Conservation (phyloP, 2,797 vertebrate species). For the Xerus rutilus region DNA sequence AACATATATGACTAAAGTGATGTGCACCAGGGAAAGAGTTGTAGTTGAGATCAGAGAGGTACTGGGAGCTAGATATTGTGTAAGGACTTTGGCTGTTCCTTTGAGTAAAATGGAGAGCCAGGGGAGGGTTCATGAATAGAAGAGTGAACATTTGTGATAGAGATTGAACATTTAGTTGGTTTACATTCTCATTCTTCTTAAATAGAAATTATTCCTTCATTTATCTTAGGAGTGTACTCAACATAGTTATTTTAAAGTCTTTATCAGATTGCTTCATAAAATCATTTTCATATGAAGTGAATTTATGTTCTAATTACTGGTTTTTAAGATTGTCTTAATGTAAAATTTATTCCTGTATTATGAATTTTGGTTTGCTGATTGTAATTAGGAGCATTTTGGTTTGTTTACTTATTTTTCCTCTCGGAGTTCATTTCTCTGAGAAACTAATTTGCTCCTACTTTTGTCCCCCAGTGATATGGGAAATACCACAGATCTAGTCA, state of each 20-base stretch:
- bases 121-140: not conserved
- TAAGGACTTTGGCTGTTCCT: not conserved
- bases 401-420: not conserved
- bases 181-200: conserved; percentile 1
- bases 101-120: not conserved
- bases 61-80: not conserved
- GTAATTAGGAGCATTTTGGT: not conserved
- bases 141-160: not conserved
- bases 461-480: not conserved
- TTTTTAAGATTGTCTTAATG: conserved; percentile 11
- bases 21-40: not conserved
- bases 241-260: conserved; percentile 23
- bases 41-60: not conserved
- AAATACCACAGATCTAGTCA: not conserved
- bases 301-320: conserved; percentile 33
- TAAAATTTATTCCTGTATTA: not conserved
- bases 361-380: conserved; percentile 40
- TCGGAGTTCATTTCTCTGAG: not conserved
- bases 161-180: too few species aligned
- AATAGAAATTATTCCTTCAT: conserved; percentile 30
- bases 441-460: not conserved
- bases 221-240: conserved; percentile 22
- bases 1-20: not conserved
- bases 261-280: not conserved
- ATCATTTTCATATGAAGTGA: conserved; percentile 43